Base-by-base conservation (phyloP, 2,888 invertebrate species). In the Harpalus rufipes region DNA sequence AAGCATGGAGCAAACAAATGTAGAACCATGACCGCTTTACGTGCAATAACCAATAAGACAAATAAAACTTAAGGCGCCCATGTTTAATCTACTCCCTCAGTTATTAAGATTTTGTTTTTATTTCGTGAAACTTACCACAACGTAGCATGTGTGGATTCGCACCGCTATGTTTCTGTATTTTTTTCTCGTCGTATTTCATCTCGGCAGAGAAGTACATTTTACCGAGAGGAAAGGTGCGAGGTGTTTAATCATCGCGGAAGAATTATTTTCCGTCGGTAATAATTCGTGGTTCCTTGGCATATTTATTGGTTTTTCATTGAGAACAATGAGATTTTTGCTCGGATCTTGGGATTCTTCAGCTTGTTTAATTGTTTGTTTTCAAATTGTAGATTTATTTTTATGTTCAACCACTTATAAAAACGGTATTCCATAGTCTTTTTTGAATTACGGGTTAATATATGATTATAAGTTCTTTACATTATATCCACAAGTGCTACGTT, bases 201-300 rank as follows among this genome's bases (percentile, higher is more conserved):
- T n/a, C 39, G 18, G 12, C 39, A 14, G 58, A n/a, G 72, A 16
- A 74, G 56, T 78, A 78, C 56, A 78, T 78, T 78, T 58, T 78
- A 39, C n/a, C n/a, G 68, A 32, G 65, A 63, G 56, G 76, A 25
- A 78, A 32, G 78, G 58, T 78, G 56, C 25, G 7, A 78, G 78
- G 78, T 44, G 83, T 74, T 83, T 83, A 83, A 83, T 83, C 83
- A 83, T 83, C 61, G 59, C 74, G 14, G 83, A 44, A 76, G 83
- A 83, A 83, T 83, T 83, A 83, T 83, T 72, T 83, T 76, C 83
- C 76, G 83, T 83, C 51, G 83, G 83, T 61, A 59, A 83, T 83
- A 83, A 83, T 83, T 83, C 76, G 83, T 76, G 74, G 76, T 76
- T 61, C 63, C 83, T 41, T 83, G 83, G 61, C 83, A 83, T 83